A percentile compares a stretch with the other conserved stretches of the same genome.
Evolutionary conservation across 2,888 invertebrate genomes (phyloP).

Genomic region (Leptopilina myrica): DNA sequence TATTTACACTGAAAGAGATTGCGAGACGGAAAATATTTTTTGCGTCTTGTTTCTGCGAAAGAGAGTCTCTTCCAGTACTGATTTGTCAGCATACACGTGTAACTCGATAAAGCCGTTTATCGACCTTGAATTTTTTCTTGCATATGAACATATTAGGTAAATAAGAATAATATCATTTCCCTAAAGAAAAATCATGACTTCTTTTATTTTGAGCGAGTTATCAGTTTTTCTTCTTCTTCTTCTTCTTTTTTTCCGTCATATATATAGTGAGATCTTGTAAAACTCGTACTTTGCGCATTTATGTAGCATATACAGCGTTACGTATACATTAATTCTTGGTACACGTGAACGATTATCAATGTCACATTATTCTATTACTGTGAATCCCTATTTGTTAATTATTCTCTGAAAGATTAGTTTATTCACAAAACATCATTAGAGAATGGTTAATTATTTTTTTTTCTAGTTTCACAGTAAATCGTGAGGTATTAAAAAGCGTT

Average conservation of each 20-base stretch:
- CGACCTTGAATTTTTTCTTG: conserved; percentile 28
- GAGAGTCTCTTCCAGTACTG: conserved; percentile 27
- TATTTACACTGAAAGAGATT: conserved; percentile 29
- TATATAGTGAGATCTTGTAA: neutral
- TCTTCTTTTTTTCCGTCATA: too few species aligned
- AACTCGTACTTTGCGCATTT: neutral
- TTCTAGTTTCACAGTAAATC: too few species aligned
- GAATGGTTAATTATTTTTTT: too few species aligned
- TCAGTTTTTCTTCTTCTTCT: neutral
- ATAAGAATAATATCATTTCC: conserved; percentile 9
- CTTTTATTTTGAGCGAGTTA: conserved; percentile 19
- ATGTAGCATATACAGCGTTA: too few species aligned
- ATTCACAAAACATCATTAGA: too few species aligned
- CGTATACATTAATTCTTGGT: neutral
- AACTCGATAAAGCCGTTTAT: conserved; percentile 25
- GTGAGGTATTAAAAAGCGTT: too few species aligned
- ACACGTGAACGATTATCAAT: conserved; percentile 10
- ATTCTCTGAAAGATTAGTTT: neutral
- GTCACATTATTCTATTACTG: too few species aligned
- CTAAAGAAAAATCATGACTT: conserved; percentile 20
- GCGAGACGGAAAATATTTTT: conserved; percentile 33
- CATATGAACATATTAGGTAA: conserved; percentile 4
- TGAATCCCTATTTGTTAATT: neutral
- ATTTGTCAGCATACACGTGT: conserved; percentile 25
- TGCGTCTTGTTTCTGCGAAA: conserved; percentile 20